Evolutionary conservation across 1,140 invertebrate genomes (phyloP).

Genomic region (Prorops nasuta): DNA sequence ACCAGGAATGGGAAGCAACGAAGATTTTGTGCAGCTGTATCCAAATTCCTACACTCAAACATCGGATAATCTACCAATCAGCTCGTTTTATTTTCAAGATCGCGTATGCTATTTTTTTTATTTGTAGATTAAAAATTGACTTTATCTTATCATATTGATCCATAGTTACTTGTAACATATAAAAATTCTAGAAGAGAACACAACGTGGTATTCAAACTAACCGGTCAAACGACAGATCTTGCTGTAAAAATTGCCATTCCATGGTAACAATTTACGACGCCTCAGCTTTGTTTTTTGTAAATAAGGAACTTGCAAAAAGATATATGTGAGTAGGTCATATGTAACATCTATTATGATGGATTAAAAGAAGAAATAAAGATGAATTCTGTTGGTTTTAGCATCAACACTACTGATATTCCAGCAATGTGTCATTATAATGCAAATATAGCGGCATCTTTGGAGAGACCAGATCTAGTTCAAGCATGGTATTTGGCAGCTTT

Average conservation of each 20-base stretch:
- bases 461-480: slow-evolving; percentile 79
- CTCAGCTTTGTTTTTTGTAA: slow-evolving; percentile 74
- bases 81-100: slow-evolving; percentile 82
- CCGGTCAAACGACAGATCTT: slow-evolving; percentile 35
- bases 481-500: slow-evolving; percentile 80
- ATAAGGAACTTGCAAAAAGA: slow-evolving; percentile 76
- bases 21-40: slow-evolving; percentile 53
- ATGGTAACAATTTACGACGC: slow-evolving; percentile 80
- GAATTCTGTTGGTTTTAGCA: slow-evolving; percentile 47
- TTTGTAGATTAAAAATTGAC: not conserved
- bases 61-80: slow-evolving; percentile 60
- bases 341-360: not conserved
- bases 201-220: slow-evolving; percentile 49
- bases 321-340: slow-evolving; percentile 74
- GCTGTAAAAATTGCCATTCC: slow-evolving; percentile 57
- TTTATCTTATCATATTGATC: too few relatives aligned
- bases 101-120: slow-evolving; percentile 55
- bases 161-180: not conserved
- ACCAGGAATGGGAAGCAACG: slow-evolving; percentile 46
- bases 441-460: slow-evolving; percentile 68
- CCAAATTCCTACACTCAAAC: slow-evolving; percentile 56
- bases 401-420: slow-evolving; percentile 59
- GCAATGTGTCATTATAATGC: slow-evolving; percentile 82
- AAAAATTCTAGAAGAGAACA: slow-evolving; percentile 52
- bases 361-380: too few relatives aligned